Base-by-base conservation (phyloP, 2,888 invertebrate species). In the Alloplasta piceator region DNA sequence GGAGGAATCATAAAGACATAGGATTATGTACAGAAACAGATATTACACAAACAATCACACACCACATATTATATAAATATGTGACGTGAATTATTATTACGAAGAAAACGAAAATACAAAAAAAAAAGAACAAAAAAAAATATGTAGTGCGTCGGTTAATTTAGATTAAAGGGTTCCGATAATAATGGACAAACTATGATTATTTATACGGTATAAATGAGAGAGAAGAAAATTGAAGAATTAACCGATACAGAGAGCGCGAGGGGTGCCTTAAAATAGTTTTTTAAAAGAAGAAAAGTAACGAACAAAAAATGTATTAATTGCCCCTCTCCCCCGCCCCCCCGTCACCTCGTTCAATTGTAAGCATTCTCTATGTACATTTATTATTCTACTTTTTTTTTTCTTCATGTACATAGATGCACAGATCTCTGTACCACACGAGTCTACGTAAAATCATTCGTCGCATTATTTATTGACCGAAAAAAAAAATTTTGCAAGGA, bases 21-120 rank as follows among this genome's bases (percentile, higher is more conserved):
- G 89, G 88, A 88, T 91, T 90, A 91, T 92, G 92, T 92, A 92
- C 92, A 92, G 91, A 90, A 88, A 75, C 67, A 75, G 74, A 67
- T 75, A 75, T 75, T 75, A 75, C 66, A 26, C 41, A 60, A 60
- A 70, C 60, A 67, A 86, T 89, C 86, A 90, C 91, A 91, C 89
- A 84, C 84, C 87, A 89, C 85, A 89, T 91, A 91, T 89, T 90
- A 89, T 86, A 79, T 86, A 89, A 87, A 83, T 86, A 83, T 85
- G 86, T 86, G 84, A 86, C 83, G 86, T 87, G 82, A 80, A 86
- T 85, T 85, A 87, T 87, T 86, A 89, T 85, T 81, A 84, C 82
- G 80, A 76, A 75, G 66, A 71, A 80, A 78, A 60, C 26, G 26
- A 26, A 26, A 26, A 26, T 26, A 26, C 26, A 26, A 26, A 26